These are phyloP conservation scores for Pegea sp. DNA, from an alignment of 23 tunicate species.

Conservation along the genomic window DNA sequence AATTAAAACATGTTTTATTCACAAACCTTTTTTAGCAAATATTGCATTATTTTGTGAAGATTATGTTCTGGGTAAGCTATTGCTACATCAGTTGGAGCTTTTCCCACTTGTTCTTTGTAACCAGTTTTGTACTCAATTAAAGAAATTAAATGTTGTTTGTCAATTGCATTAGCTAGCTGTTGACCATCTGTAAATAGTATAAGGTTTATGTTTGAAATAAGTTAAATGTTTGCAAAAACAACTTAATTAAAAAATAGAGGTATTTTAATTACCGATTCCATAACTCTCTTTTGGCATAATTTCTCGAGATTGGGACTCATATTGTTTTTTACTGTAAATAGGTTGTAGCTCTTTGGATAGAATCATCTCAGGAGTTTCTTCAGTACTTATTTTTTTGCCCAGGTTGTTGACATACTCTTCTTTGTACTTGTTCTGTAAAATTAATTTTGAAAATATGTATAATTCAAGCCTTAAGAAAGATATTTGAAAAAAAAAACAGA, in stretches of 20 bases:
- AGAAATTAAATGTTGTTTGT: conserved; percentile 30
- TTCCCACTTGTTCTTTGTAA: conserved; percentile 49
- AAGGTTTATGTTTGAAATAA: not conserved
- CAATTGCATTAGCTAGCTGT: conserved; percentile 42
- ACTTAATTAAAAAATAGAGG: not conserved
- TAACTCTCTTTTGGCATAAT: conserved; percentile 8
- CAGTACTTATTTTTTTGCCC: too few species aligned
- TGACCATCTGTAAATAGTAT: conserved; percentile 20
- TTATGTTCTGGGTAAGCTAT: conserved; percentile 81
- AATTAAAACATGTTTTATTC: too few species aligned
- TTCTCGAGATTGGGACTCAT: conserved; percentile 6
- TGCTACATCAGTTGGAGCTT: conserved; percentile 53
- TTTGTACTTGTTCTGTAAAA: conserved; percentile 29
- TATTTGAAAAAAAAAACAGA: too few species aligned
- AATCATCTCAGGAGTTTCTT: conserved; percentile 17
- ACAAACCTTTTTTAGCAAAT: conserved; percentile 16
- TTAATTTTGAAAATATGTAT: too few species aligned
- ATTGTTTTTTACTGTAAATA: conserved; percentile 11
- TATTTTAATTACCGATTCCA: conserved; percentile 4
- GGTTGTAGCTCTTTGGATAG: conserved; percentile 18
- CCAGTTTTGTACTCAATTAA: conserved; percentile 33
- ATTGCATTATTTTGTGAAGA: conserved; percentile 26
- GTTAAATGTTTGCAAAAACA: not conserved
- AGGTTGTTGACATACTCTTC: conserved; percentile 20
- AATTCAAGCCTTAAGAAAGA: too few species aligned